phyloP scores from a whole-genome alignment of 2,797 vertebrate species.

The Paguma larvata region DNA sequence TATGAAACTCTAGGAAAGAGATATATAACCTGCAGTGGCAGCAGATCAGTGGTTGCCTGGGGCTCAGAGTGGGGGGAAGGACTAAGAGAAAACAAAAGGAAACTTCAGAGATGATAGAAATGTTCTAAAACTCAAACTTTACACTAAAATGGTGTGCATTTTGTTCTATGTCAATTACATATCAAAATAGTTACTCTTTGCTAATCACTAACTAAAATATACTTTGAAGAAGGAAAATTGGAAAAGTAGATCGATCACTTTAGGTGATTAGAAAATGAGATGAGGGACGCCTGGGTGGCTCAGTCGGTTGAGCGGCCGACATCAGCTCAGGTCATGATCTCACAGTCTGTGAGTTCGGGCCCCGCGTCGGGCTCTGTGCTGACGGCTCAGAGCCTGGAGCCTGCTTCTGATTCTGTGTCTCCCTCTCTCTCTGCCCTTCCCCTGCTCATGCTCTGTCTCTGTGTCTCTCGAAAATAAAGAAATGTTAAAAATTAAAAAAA shows the following conservation, averaged over 20 bases:
- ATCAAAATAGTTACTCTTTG: not conserved
- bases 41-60: not conserved
- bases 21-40: not conserved
- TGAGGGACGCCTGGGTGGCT: too few species aligned
- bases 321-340: not conserved
- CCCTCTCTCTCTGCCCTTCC: too few species aligned
- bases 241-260: not conserved
- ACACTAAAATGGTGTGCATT: not conserved
- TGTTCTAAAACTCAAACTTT: conserved; percentile 2
- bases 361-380: too few species aligned
- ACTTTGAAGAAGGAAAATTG: not conserved
- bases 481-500: too few species aligned
- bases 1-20: not conserved
- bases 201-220: not conserved
- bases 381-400: too few species aligned
- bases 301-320: too few species aligned
- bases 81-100: not conserved
- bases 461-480: too few species aligned
- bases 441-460: too few species aligned
- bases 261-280: too few species aligned
- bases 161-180: not conserved
- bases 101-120: not conserved
- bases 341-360: too few species aligned
- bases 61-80: not conserved
- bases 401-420: too few species aligned